These are phyloP conservation scores for Grapholita molesta DNA, from an alignment of 1,140 invertebrate species.

Conservation along the genomic window DNA sequence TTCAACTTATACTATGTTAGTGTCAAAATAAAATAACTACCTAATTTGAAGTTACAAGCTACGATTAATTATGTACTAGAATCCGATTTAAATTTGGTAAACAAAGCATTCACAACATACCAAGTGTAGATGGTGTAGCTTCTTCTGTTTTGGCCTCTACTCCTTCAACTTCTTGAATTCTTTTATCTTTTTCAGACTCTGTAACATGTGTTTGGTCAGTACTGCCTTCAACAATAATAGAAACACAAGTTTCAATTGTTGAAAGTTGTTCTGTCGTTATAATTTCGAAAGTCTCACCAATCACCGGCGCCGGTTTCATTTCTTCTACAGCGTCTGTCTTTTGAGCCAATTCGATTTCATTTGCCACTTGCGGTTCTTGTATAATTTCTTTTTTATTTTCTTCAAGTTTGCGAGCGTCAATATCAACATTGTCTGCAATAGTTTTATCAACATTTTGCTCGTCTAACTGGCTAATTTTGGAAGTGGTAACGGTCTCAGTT, in stretches of 20 bases:
- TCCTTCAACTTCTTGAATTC: background rate
- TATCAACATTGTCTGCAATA: background rate
- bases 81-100: too few relatives aligned
- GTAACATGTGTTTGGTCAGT: constrained; percentile 2
- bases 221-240: constrained; percentile 1
- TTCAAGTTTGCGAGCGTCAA: background rate
- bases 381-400: background rate
- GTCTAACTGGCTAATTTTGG: background rate
- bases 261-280: constrained; percentile 6
- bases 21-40: too few relatives aligned
- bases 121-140: background rate
- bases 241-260: constrained; percentile 4
- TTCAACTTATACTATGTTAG: too few relatives aligned
- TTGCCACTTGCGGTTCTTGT: background rate
- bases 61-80: too few relatives aligned
- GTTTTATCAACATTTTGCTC: background rate
- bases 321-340: background rate
- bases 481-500: background rate
- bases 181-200: background rate
- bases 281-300: constrained; percentile 4
- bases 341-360: background rate
- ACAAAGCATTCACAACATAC: background rate
- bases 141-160: background rate
- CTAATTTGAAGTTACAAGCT: too few relatives aligned
- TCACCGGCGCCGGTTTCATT: background rate